Evolutionary conservation across 2,888 invertebrate genomes (phyloP), one percentile per base, ranked within the genome.

Genomic region (Lepidochitona cinerea): DNA sequence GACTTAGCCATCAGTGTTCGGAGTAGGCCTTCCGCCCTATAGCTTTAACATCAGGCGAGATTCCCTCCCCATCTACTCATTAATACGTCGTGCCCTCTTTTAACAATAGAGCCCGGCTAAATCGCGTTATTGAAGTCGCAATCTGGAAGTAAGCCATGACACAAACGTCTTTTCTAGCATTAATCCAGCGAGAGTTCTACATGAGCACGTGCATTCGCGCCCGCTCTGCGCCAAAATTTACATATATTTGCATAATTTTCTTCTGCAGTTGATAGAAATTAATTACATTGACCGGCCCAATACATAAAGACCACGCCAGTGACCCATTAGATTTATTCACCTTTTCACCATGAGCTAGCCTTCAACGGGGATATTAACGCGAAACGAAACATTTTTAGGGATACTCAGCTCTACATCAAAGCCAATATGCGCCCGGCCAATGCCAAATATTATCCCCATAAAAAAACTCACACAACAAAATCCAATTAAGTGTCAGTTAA

Each of bases 271-370:
- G 29, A 23, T 23, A 9, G 59, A 59, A 59, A 59, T 59, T 59
- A 59, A 59, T 59, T 59, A 29, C 32, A 59, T 59, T 59, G 59
- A 59, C 59, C 59, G 59, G 26, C 29, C n/a, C 49, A 49, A 49
- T 49, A n/a, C 49, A 49, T 49, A 49, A 23, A 49, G 49, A 49
- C 49, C 49, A 49, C 49, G 49, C 49, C 23, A 7, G n/a, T 49
- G 49, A 49, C 49, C 49, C 49, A 49, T 49, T 23, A n/a, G 49
- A n/a, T 49, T 41, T 49, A 49, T 23, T 49, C 49, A n/a, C 23
- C 23, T 49, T 49, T 49, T 49, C 49, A 49, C 49, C 49, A n/a
- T n/a, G n/a, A n/a, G n/a, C n/a, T n/a, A n/a, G n/a, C n/a, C n/a
- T n/a, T n/a, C n/a, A n/a, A n/a, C n/a, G n/a, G n/a, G n/a, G n/a